Evolutionary conservation across 1,140 invertebrate genomes (phyloP), one percentile per base, ranked within the genome.

Genomic region (Sycophila sp.): DNA sequence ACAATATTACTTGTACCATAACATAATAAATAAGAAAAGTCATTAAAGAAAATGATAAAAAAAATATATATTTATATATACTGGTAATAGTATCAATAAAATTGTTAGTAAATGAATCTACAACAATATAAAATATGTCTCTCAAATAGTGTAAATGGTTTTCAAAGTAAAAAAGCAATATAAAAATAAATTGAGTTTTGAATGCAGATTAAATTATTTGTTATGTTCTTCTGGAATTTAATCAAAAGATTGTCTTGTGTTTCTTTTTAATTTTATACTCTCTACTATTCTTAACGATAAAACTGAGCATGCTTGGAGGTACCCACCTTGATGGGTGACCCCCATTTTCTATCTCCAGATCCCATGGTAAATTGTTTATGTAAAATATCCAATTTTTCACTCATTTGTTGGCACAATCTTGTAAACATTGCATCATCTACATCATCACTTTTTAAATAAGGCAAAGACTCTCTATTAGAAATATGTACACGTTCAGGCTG

Each of bases 271-370:
- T 55, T 34, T 13, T 19, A 56, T 13, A 60, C 55, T 64, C 26
- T 19, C 17, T 2, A 62, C 51, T 5, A 65, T 56, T 34, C 26
- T 73, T 56, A 76, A 13, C 58, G 67, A 65, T 73, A 74, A 51
- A 63, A 47, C 73, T 60, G 51, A 56, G 67, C 73, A 69, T 73
- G 71, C 47, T 71, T 56, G 76, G 79, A 77, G 75, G 74, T 82
- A 81, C 78, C 78, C 74, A 81, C 80, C 80, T 82, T 76, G 67
- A 81, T 80, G 77, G 78, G 78, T 76, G 77, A 73, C 71, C 79
- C 80, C 79, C 78, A 81, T 66, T 77, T 68, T 67, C 77, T 74
- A 45, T 73, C 68, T 49, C 63, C 34, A 58, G 67, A 36, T 24
- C 11, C 45, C n/a, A 1, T 17, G 55, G 11, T 71, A 49, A 75